A percentile compares a stretch with the other conserved stretches of the same genome.
Conservation (phyloP, 30 jellyfish, hydroid and myxozoan species). For the Nemopilema nomurai region DNA sequence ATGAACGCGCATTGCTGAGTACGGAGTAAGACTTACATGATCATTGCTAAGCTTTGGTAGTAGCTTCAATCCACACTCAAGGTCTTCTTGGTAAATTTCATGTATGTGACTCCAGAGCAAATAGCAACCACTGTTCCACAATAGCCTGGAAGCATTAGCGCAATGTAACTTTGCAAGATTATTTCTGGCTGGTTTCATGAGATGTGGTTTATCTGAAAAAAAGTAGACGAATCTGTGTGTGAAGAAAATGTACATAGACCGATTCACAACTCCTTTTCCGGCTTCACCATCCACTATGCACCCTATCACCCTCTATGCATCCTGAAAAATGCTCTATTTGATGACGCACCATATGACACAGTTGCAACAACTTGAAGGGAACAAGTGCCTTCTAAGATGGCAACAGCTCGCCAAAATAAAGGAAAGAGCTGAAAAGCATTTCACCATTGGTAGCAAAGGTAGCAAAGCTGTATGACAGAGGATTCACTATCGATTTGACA, state of each 20-base stretch:
- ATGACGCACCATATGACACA: constrained; percentile 75
- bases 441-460: constrained; percentile 76
- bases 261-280: constrained; percentile 18
- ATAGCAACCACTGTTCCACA: constrained; percentile 42
- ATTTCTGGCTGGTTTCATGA: constrained; percentile 46
- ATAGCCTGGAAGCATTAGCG: not conserved
- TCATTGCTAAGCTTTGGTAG: constrained; percentile 38
- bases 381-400: constrained; percentile 39
- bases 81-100: constrained; percentile 40
- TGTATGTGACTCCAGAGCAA: constrained; percentile 57
- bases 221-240: constrained; percentile 27
- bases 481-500: constrained; percentile 60
- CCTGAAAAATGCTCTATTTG: constrained; percentile 46
- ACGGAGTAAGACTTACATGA: constrained; percentile 34
- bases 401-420: constrained; percentile 64
- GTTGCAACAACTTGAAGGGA: constrained; percentile 59
- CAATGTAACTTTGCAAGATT: constrained; percentile 16
- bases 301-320: constrained; percentile 14
- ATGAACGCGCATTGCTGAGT: constrained; percentile 44
- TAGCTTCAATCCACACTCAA: constrained; percentile 51
- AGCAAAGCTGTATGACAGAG: constrained; percentile 63
- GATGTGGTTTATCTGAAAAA: constrained; percentile 42
- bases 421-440: constrained; percentile 45
- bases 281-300: constrained; percentile 4
- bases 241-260: constrained; percentile 9